phyloP scores from a whole-genome alignment of 1,140 invertebrate species.

The Drosophila pachea region DNA sequence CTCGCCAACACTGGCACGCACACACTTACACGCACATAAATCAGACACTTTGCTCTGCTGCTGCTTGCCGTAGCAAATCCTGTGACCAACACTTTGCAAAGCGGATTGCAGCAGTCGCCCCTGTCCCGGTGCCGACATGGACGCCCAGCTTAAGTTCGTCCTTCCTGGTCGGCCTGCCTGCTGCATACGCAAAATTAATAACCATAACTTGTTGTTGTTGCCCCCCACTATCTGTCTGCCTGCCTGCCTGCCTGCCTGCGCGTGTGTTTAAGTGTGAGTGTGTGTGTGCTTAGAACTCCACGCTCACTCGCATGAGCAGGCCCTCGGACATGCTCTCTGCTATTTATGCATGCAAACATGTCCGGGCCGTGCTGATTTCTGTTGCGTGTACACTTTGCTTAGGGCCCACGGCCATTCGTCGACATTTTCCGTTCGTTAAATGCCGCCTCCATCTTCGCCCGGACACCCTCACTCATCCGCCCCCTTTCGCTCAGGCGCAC shows the following conservation, averaged over 20 bases:
- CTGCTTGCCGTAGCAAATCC: constrained; percentile 56
- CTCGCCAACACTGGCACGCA: not conserved
- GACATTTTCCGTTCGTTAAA: constrained; percentile 54
- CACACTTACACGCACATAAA: constrained; percentile 45
- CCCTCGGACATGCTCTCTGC: constrained; percentile 64
- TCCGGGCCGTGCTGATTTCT: constrained; percentile 67
- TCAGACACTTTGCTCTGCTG: constrained; percentile 61
- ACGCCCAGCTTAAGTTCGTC: constrained; percentile 52
- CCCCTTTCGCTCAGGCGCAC: not conserved
- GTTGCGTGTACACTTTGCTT: constrained; percentile 63
- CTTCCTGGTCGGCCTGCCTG: constrained; percentile 56
- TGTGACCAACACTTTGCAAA: constrained; percentile 71
- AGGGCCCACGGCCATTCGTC: constrained; percentile 47
- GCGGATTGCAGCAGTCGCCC: constrained; percentile 52
- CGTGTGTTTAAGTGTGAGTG: not conserved
- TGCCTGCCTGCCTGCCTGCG: no score
- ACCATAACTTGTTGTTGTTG: constrained; percentile 72
- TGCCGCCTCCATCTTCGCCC: constrained; percentile 15
- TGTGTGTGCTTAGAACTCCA: constrained; percentile 19
- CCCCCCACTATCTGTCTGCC: no score
- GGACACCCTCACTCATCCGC: no score
- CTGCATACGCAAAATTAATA: constrained; percentile 72
- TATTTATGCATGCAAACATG: constrained; percentile 77
- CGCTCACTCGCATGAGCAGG: constrained; percentile 40
- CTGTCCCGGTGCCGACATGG: constrained; percentile 12